Percentiles rank a stretch among this genome's conserved stretches.
These are phyloP conservation scores for Hylaeus anthracinus DNA, from an alignment of 1,140 invertebrate genomes.

Conservation along the genomic window DNA sequence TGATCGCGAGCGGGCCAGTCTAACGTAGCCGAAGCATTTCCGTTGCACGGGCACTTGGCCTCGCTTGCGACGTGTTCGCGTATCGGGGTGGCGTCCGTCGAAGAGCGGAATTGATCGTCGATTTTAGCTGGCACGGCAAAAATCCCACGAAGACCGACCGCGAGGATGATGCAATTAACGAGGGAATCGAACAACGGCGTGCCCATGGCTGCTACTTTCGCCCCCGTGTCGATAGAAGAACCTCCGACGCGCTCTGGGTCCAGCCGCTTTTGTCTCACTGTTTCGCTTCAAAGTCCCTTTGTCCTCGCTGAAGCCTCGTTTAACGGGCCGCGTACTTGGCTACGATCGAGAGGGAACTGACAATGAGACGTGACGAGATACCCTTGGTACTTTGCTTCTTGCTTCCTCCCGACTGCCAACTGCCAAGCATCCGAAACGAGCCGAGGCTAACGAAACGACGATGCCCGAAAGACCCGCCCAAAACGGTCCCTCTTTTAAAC, in stretches of 20 bases:
- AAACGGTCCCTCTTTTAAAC: too few species aligned
- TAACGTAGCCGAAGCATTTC: too few species aligned
- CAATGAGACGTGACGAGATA: not conserved
- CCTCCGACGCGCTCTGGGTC: not conserved
- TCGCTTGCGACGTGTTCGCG: not conserved
- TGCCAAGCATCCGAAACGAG: too few species aligned
- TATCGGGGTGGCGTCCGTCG: not conserved
- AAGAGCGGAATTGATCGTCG: conserved; percentile 10
- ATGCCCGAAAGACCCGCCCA: too few species aligned
- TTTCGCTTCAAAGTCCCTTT: not conserved
- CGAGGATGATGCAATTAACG: conserved; percentile 4
- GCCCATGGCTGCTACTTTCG: not conserved
- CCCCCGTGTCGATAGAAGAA: not conserved
- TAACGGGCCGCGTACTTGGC: conserved; percentile 21
- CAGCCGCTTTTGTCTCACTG: not conserved
- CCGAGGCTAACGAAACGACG: too few species aligned
- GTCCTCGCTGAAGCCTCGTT: not conserved
- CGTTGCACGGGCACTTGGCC: too few species aligned
- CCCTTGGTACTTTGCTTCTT: not conserved
- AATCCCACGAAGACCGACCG: not conserved
- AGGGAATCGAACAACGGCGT: conserved; percentile 7
- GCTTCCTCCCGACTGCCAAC: too few species aligned
- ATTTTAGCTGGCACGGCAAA: conserved; percentile 1
- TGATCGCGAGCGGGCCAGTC: too few species aligned
- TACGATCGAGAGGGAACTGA: conserved; percentile 15